phyloP scores from a whole-genome alignment of 2,888 invertebrate genomes.

The Willowsia nigromaculata region DNA sequence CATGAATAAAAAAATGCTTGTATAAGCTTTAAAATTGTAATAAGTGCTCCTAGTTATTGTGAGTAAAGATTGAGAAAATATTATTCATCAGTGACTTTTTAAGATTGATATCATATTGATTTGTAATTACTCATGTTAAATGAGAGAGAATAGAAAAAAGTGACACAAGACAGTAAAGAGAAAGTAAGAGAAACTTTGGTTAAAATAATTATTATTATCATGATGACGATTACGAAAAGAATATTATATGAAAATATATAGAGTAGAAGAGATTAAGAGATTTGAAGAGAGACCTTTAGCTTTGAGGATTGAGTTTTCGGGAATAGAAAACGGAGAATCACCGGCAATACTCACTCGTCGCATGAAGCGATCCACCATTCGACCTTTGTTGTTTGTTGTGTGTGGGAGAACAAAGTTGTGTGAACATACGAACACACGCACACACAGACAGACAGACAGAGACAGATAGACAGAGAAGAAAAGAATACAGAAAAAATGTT shows the following conservation, averaged over 20 bases:
- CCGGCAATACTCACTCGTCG: constrained; percentile 78
- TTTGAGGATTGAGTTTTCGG: constrained; percentile 79
- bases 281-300: constrained; percentile 77
- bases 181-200: constrained; percentile 58
- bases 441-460: constrained; percentile 54
- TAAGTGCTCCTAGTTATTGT: too few relatives aligned
- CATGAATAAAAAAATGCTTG: too few relatives aligned
- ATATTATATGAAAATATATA: constrained; percentile 33
- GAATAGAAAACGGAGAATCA: constrained; percentile 79
- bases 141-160: constrained; percentile 50
- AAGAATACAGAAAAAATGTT: background rate
- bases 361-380: constrained; percentile 79
- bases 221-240: background rate
- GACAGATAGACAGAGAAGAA: constrained; percentile 60
- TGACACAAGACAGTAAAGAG: constrained; percentile 71
- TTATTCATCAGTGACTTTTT: background rate
- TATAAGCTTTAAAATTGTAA: too few relatives aligned
- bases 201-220: constrained; percentile 10
- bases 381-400: constrained; percentile 75
- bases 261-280: constrained; percentile 47
- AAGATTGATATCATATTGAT: background rate
- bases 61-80: background rate
- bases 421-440: constrained; percentile 50
- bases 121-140: background rate
- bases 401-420: constrained; percentile 48